Percentiles rank a stretch among this genome's conserved stretches.
These are phyloP conservation scores for Gasterosteus nipponicus DNA, from an alignment of 2,113 vertebrate species.

Conservation along the genomic window DNA sequence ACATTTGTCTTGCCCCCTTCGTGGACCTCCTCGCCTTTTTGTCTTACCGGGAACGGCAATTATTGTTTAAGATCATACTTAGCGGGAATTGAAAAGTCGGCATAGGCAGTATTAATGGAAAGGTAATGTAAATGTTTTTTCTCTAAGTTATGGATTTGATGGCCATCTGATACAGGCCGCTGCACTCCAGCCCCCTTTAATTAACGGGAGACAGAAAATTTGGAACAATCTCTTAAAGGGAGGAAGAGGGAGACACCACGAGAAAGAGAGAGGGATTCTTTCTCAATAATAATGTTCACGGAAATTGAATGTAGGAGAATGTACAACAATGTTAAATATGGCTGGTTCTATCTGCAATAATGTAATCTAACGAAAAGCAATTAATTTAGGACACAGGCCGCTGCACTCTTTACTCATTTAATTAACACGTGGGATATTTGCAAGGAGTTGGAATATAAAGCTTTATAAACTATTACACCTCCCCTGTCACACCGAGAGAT, in stretches of 20 bases:
- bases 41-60: slow-evolving; percentile 73
- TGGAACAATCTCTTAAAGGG: slow-evolving; percentile 71
- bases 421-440: slow-evolving; percentile 82
- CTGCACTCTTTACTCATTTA: slow-evolving; percentile 85
- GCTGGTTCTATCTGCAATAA: slow-evolving; percentile 77
- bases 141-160: slow-evolving; percentile 81
- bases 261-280: slow-evolving; percentile 69
- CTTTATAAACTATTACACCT: slow-evolving; percentile 74
- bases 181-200: slow-evolving; percentile 83
- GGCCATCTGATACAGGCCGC: slow-evolving; percentile 83
- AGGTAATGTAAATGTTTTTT: slow-evolving; percentile 80
- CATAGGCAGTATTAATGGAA: slow-evolving; percentile 76
- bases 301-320: slow-evolving; percentile 87
- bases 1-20: slow-evolving; percentile 77
- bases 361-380: slow-evolving; percentile 87
- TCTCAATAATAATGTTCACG: slow-evolving; percentile 81
- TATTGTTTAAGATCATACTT: slow-evolving; percentile 75
- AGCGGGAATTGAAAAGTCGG: slow-evolving; percentile 76
- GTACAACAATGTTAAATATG: slow-evolving; percentile 84
- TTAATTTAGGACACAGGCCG: slow-evolving; percentile 87
- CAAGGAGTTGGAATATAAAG: slow-evolving; percentile 74
- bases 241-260: slow-evolving; percentile 46
- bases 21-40: slow-evolving; percentile 72
- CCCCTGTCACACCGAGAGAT: slow-evolving; percentile 66
- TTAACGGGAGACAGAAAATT: slow-evolving; percentile 82